Evolutionary conservation across 2,888 invertebrate species (phyloP).

Genomic region (Metellina segmentata): DNA sequence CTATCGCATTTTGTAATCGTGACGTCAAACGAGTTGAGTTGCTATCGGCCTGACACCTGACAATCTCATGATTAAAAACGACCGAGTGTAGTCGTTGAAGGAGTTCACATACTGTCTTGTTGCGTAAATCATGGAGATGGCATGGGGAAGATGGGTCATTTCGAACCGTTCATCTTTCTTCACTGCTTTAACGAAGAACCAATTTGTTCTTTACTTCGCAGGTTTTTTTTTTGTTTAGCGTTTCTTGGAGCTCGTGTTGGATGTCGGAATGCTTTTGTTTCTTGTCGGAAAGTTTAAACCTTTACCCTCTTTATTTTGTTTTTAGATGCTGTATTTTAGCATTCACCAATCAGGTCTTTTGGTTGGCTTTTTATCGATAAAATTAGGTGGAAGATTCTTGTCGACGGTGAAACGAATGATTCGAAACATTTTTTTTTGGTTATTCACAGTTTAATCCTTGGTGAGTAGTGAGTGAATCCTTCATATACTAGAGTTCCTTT

Average conservation of each 20-base stretch:
- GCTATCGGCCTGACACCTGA: slow-evolving; percentile 33
- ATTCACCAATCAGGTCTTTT: no score
- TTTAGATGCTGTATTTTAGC: no score
- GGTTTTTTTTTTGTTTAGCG: not conserved
- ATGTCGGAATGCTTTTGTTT: no score
- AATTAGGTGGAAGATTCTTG: no score
- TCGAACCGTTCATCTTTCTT: slow-evolving; percentile 35
- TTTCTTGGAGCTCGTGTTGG: not conserved
- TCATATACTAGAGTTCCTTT: no score
- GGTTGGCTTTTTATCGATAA: no score
- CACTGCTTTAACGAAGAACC: slow-evolving; percentile 31
- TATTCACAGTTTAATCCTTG: no score
- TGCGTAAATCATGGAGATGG: slow-evolving; percentile 35
- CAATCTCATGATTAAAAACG: slow-evolving; percentile 32
- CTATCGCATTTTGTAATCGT: not conserved
- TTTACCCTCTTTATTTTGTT: no score
- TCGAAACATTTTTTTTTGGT: no score
- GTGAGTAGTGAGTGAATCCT: no score
- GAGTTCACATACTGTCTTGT: slow-evolving; percentile 3
- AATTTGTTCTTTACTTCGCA: slow-evolving; percentile 19
- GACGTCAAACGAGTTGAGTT: slow-evolving; percentile 40
- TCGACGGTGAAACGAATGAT: no score
- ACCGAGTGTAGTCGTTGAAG: not conserved
- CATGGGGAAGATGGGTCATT: slow-evolving; percentile 42
- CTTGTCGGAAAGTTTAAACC: no score